phyloP scores from a whole-genome alignment of 1,140 invertebrate genomes.

The Drosophila lowei region DNA sequence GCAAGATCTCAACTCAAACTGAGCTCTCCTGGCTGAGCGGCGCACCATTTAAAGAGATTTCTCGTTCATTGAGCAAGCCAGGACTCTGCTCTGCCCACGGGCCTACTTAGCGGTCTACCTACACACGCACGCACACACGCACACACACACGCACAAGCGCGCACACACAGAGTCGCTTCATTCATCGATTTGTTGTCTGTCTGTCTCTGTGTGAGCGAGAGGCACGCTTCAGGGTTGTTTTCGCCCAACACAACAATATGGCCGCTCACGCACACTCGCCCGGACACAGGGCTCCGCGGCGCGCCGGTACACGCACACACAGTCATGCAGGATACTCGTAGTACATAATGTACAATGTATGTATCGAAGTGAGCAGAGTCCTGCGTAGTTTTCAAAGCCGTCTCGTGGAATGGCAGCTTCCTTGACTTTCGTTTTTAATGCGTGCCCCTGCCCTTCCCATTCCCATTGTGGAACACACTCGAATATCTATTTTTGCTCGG shows the following conservation, averaged over 20 bases:
- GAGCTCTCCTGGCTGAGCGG: constrained; percentile 59
- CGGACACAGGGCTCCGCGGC: constrained; percentile 7
- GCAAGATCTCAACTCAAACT: constrained; percentile 80
- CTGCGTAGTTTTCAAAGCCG: constrained; percentile 41
- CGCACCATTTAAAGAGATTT: constrained; percentile 72
- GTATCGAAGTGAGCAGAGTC: constrained; percentile 6
- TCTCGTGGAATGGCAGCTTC: constrained; percentile 37
- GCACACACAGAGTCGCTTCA: constrained; percentile 52
- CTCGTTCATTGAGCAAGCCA: constrained; percentile 42
- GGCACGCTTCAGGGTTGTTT: constrained; percentile 63
- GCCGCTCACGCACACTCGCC: constrained; percentile 55
- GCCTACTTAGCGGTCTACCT: constrained; percentile 72
- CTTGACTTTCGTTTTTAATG: constrained; percentile 72
- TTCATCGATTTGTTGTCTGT: constrained; percentile 80
- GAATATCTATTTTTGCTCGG: constrained; percentile 27
- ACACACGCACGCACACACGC: constrained; percentile 28
- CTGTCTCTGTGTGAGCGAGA: constrained; percentile 63
- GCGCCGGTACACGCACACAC: constrained; percentile 35
- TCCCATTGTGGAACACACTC: constrained; percentile 30
- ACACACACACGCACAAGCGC: constrained; percentile 6
- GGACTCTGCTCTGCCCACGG: constrained; percentile 42
- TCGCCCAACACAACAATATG: constrained; percentile 65
- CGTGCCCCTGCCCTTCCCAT: constrained; percentile 29
- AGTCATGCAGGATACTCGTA: background rate
- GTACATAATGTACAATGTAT: constrained; percentile 64